phyloP scores from a whole-genome alignment of 1,140 invertebrate species.

The Bombus waltoni region DNA sequence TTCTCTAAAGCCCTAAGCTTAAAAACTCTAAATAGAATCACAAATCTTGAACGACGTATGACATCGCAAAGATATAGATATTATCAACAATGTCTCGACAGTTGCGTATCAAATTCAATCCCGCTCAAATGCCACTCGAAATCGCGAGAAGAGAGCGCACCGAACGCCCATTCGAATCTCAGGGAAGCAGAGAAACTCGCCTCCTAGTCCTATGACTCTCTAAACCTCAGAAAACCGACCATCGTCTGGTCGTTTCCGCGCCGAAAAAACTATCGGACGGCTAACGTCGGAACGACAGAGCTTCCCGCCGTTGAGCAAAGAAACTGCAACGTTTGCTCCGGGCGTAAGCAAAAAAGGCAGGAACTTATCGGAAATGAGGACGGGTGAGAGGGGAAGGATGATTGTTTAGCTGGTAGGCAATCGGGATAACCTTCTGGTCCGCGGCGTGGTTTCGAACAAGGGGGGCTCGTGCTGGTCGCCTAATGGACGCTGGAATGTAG shows the following conservation, averaged over 20 bases:
- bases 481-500: conserved; percentile 77
- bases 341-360: conserved; percentile 28
- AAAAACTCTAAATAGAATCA: no score
- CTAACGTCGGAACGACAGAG: no score
- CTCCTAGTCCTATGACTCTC: not conserved
- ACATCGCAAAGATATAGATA: no score
- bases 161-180: not conserved
- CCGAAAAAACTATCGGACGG: conserved; percentile 2
- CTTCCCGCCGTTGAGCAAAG: not conserved
- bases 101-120: no score
- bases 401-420: conserved; percentile 56
- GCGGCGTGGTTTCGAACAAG: not conserved
- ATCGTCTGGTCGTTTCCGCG: not conserved
- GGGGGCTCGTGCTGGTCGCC: conserved; percentile 58
- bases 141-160: no score
- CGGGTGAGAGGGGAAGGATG: conserved; percentile 32
- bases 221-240: conserved; percentile 6
- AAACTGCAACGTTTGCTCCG: not conserved
- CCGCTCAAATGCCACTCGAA: no score
- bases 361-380: conserved; percentile 54
- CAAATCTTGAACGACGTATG: no score
- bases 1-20: no score
- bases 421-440: conserved; percentile 10
- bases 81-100: no score
- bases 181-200: not conserved